These are phyloP conservation scores for Notarius lentiginosus DNA, from an alignment of 2,113 vertebrate genomes.

Conservation along the genomic window DNA sequence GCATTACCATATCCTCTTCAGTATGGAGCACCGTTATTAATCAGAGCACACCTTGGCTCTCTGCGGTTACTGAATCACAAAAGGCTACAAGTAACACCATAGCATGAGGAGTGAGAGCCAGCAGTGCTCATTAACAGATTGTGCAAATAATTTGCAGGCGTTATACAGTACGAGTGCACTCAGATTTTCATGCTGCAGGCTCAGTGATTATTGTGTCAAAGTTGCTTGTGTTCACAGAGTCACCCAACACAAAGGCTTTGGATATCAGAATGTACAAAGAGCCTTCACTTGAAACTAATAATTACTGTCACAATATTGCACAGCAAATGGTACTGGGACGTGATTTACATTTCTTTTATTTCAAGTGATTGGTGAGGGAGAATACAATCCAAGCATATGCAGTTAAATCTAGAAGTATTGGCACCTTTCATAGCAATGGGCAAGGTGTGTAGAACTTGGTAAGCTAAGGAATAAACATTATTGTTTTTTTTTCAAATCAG, in stretches of 20 bases:
- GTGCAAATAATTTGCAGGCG: not conserved
- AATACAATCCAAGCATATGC: not conserved
- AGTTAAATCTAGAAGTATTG: not conserved
- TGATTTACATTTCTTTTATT: not conserved
- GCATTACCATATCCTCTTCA: too few species aligned
- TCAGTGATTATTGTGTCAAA: not conserved
- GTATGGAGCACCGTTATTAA: not conserved
- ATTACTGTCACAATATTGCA: not conserved
- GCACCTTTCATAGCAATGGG: not conserved
- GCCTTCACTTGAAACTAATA: not conserved
- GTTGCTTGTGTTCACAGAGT: not conserved
- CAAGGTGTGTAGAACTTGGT: not conserved
- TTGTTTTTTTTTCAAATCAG: too few species aligned
- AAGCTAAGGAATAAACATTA: not conserved
- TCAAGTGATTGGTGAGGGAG: not conserved
- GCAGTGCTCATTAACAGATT: not conserved
- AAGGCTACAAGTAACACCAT: not conserved
- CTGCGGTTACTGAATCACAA: conserved; percentile 2
- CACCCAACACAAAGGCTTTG: not conserved
- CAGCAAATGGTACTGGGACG: not conserved
- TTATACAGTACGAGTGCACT: not conserved
- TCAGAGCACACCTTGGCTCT: not conserved
- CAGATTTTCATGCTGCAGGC: not conserved
- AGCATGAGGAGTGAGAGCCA: not conserved
- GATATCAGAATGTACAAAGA: not conserved